phyloP scores from a whole-genome alignment of 92 coral and sea anemone species.

The Hydrozoanthus gracilis region DNA sequence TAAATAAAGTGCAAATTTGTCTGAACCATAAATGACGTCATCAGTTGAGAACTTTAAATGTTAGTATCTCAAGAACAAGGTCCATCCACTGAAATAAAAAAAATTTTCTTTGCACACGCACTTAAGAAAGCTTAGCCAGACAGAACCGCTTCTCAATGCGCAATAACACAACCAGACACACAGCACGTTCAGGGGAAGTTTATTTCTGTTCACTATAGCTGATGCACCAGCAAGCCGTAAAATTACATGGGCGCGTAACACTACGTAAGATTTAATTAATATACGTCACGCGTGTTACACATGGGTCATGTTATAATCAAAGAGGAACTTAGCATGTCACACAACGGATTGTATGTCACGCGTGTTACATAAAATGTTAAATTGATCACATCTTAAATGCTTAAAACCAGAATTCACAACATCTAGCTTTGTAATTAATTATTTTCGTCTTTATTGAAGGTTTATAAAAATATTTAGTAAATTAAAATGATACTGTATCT shows the following conservation, averaged over 20 bases:
- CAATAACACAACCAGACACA: slow-evolving; percentile 20
- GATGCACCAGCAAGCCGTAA: background rate
- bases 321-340: background rate
- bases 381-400: background rate
- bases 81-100: background rate
- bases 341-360: background rate
- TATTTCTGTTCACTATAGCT: background rate
- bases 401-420: background rate
- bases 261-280: background rate
- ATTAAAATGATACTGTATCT: background rate
- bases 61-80: too few species aligned
- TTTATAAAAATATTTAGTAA: slow-evolving; percentile 4
- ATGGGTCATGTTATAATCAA: background rate
- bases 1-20: too few species aligned
- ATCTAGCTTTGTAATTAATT: background rate
- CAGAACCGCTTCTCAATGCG: slow-evolving; percentile 40
- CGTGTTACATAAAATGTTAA: background rate
- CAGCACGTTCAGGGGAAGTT: slow-evolving; percentile 17
- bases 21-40: too few species aligned
- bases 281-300: background rate
- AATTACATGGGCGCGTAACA: background rate
- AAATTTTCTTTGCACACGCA: background rate
- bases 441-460: background rate
- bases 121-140: slow-evolving; percentile 23
- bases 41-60: too few species aligned